Evolutionary conservation across 2,797 vertebrate species (phyloP).

Genomic region (Hirundo rustica): DNA sequence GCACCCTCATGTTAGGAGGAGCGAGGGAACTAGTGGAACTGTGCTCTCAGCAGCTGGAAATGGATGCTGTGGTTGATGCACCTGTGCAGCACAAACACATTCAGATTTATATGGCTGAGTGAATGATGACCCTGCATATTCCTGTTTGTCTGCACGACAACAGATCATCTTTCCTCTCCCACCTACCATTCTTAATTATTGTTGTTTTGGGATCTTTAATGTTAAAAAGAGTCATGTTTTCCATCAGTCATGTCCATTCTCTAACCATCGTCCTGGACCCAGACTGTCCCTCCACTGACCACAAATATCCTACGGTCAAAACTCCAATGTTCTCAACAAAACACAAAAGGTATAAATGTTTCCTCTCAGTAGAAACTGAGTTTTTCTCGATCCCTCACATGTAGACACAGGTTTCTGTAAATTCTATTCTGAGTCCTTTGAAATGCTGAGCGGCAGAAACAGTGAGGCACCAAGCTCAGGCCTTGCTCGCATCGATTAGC

Average conservation of each 20-base stretch:
- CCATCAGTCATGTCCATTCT: neutral
- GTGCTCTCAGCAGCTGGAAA: neutral
- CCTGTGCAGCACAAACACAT: neutral
- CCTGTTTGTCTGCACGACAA: neutral
- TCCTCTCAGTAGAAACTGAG: neutral
- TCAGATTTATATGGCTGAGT: neutral
- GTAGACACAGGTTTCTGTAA: neutral
- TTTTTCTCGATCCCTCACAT: neutral
- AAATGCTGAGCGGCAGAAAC: neutral
- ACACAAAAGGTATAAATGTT: neutral
- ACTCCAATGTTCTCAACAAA: neutral
- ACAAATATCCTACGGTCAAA: neutral
- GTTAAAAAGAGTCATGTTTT: neutral
- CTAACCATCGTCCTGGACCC: neutral
- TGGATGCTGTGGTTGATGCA: neutral
- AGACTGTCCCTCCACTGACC: neutral
- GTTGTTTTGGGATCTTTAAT: neutral
- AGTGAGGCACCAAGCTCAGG: neutral
- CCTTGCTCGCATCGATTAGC: neutral
- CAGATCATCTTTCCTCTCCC: neutral
- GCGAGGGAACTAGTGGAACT: neutral
- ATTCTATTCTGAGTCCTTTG: neutral
- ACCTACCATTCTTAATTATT: neutral
- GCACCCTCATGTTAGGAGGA: neutral
- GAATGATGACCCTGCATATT: neutral